These are phyloP conservation scores for Macropodus opercularis DNA, from an alignment of 2,797 vertebrate species.

Conservation along the genomic window DNA sequence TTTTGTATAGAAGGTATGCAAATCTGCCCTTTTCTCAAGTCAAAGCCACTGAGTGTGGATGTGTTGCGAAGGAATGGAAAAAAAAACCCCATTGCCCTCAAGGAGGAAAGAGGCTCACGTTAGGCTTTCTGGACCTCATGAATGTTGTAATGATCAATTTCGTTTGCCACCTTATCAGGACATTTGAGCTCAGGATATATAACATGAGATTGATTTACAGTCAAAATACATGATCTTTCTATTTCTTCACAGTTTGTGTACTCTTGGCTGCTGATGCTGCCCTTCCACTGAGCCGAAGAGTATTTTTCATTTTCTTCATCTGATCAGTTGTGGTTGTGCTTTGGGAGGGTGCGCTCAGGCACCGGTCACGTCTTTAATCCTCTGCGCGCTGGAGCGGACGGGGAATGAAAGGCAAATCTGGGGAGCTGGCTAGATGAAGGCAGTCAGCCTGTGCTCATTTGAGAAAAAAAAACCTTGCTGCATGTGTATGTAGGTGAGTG, in stretches of 20 bases:
- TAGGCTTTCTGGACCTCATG: slow-evolving; percentile 77
- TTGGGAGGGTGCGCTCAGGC: slow-evolving; percentile 16
- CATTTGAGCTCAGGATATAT: slow-evolving; percentile 62
- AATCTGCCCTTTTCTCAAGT: slow-evolving; percentile 81
- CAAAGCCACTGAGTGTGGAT: slow-evolving; percentile 68
- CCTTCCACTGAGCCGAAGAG: slow-evolving; percentile 42
- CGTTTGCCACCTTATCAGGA: slow-evolving; percentile 67
- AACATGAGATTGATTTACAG: slow-evolving; percentile 67
- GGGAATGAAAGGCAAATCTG: slow-evolving; percentile 53
- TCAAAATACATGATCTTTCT: slow-evolving; percentile 42
- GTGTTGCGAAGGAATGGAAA: slow-evolving; percentile 54
- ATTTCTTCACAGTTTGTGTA: slow-evolving; percentile 11
- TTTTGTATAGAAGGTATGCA: slow-evolving; percentile 80
- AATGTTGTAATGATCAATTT: slow-evolving; percentile 82
- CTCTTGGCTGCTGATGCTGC: slow-evolving; percentile 29
- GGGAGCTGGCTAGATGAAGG: slow-evolving; percentile 46
- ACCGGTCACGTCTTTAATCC: slow-evolving; percentile 38
- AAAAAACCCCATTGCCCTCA: slow-evolving; percentile 77
- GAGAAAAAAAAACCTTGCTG: too few species aligned
- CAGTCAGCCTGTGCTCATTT: slow-evolving; percentile 44
- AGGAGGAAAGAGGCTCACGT: slow-evolving; percentile 71
- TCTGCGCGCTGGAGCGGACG: slow-evolving; percentile 29
- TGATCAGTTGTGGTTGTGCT: slow-evolving; percentile 47
- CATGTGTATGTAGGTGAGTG: slow-evolving; percentile 34
- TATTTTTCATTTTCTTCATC: slow-evolving; percentile 62